Evolutionary conservation across 1,140 invertebrate species (phyloP).

Genomic region (Pseudachorutes palmiensis): DNA sequence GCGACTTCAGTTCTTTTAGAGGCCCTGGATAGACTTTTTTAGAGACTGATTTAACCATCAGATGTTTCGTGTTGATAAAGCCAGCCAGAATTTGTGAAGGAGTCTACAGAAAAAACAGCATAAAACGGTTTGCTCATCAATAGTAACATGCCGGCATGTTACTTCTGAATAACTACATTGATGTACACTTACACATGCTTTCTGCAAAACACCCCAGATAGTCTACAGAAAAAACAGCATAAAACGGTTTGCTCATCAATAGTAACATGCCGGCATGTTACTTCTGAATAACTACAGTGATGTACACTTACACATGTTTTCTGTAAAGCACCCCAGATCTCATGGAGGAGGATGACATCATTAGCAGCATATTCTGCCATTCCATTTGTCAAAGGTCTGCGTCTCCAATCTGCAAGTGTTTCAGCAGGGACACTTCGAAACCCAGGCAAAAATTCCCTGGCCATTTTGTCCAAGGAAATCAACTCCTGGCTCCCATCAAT

Average conservation of each 20-base stretch:
- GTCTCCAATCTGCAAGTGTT: background rate
- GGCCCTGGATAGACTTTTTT: background rate
- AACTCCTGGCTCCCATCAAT: background rate
- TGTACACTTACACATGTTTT: background rate
- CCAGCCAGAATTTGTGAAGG: background rate
- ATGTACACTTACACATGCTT: background rate
- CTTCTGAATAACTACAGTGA: background rate
- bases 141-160: slow-evolving; percentile 1
- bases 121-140: too few relatives aligned
- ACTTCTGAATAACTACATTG: background rate
- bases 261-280: too few relatives aligned
- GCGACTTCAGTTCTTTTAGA: background rate
- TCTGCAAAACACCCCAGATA: background rate
- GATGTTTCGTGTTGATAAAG: background rate
- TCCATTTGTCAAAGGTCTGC: background rate
- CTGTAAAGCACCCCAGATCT: background rate
- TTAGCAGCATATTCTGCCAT: background rate
- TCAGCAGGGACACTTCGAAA: background rate
- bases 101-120: background rate
- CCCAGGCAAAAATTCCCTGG: background rate
- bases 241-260: too few relatives aligned
- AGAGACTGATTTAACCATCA: background rate
- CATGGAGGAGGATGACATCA: background rate
- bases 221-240: background rate
- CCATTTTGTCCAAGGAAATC: background rate